phyloP scores from a whole-genome alignment of 1,140 invertebrate species.

The Drosophila repleta region DNA sequence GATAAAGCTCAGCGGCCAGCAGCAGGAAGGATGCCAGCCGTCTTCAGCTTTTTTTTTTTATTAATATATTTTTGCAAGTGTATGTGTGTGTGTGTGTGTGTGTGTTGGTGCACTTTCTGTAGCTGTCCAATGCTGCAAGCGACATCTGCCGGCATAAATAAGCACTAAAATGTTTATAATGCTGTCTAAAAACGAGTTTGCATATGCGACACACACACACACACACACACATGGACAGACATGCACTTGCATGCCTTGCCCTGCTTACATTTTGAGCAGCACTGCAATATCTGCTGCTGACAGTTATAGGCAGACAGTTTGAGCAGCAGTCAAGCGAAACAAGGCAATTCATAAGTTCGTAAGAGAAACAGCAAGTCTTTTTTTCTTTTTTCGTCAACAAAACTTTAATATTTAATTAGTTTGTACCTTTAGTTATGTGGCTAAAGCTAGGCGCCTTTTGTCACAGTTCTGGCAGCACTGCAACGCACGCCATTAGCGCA shows the following conservation, averaged over 20 bases:
- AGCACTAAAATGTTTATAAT: slow-evolving; percentile 19
- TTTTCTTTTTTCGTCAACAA: no score
- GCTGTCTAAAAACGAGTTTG: slow-evolving; percentile 2
- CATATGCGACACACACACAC: not conserved
- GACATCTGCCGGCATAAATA: slow-evolving; percentile 26
- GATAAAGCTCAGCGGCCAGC: slow-evolving; percentile 30
- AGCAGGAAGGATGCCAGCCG: slow-evolving; percentile 24
- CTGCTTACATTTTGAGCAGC: slow-evolving; percentile 15
- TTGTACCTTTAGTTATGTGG: no score
- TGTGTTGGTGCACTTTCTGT: slow-evolving; percentile 5
- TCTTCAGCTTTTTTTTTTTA: slow-evolving; percentile 10
- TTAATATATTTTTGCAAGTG: no score
- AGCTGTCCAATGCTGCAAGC: slow-evolving; percentile 18
- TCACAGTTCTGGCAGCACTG: no score
- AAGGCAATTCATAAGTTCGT: no score
- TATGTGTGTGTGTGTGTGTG: not conserved
- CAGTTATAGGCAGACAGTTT: not conserved
- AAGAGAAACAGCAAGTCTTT: no score
- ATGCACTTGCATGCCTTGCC: not conserved
- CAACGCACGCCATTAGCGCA: no score
- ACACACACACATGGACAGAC: not conserved
- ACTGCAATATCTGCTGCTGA: not conserved
- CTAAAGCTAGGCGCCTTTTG: no score
- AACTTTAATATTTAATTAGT: no score
- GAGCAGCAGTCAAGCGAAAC: no score